A percentile compares a stretch with the other conserved stretches of the same genome.
Conservation (phyloP, 2,113 vertebrate genomes). For the Microcebus tavaratra region DNA sequence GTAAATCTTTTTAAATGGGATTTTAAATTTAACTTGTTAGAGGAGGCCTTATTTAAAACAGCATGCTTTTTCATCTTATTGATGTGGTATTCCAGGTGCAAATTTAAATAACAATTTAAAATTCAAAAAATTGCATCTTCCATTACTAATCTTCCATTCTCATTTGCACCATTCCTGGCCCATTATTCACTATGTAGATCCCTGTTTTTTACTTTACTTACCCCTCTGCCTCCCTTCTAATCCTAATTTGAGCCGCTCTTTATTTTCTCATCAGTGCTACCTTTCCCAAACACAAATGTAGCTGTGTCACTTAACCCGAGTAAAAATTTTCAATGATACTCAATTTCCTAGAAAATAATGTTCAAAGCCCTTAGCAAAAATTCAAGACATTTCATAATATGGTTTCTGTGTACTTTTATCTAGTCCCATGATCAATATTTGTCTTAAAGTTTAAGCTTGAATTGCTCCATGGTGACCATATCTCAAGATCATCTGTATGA, state of each 20-base stretch:
- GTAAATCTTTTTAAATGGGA: background rate
- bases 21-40: background rate
- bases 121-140: background rate
- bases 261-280: background rate
- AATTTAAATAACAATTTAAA: background rate
- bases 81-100: background rate
- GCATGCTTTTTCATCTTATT: background rate
- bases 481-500: background rate
- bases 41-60: background rate
- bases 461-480: background rate
- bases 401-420: background rate
- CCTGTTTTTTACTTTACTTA: background rate
- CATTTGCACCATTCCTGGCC: background rate
- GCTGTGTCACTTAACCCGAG: background rate
- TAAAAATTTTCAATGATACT: background rate
- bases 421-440: background rate
- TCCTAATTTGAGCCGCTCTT: background rate
- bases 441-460: background rate
- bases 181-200: fast-evolving
- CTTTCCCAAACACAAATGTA: background rate
- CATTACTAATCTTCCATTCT: background rate
- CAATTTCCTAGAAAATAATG: background rate
- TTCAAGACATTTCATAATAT: background rate
- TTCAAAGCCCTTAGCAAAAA: background rate
- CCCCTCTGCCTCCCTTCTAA: background rate